Conservation (phyloP, 92 coral and sea anemone species). For the Meandrina meandrites region DNA sequence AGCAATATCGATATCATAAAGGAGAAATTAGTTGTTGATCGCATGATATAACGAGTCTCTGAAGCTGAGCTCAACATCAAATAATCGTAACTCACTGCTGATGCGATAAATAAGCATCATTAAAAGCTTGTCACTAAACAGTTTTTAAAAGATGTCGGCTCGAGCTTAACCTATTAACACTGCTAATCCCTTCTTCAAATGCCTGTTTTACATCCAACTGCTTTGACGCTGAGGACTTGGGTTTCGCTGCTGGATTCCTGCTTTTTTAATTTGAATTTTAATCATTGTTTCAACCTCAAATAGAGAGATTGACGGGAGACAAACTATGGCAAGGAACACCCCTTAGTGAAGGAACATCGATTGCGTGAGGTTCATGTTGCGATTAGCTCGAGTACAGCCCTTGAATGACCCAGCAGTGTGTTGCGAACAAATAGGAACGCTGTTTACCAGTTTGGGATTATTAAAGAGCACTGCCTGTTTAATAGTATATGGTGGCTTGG, state of each 20-base stretch:
- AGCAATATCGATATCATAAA: too few relatives aligned
- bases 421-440: neutral
- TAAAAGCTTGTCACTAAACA: slow-evolving; percentile 2
- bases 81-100: neutral
- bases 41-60: neutral
- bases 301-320: neutral
- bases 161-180: neutral
- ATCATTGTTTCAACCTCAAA: slow-evolving; percentile 7
- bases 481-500: neutral
- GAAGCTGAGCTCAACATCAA: neutral
- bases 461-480: neutral
- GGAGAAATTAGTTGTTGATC: neutral
- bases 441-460: slow-evolving; percentile 12
- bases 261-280: neutral
- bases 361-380: slow-evolving; percentile 37
- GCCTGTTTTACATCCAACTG: neutral
- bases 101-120: neutral
- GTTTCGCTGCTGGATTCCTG: slow-evolving; percentile 21
- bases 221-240: neutral
- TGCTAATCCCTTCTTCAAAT: neutral
- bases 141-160: neutral
- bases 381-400: slow-evolving; percentile 13
- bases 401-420: slow-evolving; percentile 23
- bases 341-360: slow-evolving; percentile 23
- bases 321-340: neutral